phyloP scores from a whole-genome alignment of 2,888 invertebrate species.

The Nomada ruficornis region DNA sequence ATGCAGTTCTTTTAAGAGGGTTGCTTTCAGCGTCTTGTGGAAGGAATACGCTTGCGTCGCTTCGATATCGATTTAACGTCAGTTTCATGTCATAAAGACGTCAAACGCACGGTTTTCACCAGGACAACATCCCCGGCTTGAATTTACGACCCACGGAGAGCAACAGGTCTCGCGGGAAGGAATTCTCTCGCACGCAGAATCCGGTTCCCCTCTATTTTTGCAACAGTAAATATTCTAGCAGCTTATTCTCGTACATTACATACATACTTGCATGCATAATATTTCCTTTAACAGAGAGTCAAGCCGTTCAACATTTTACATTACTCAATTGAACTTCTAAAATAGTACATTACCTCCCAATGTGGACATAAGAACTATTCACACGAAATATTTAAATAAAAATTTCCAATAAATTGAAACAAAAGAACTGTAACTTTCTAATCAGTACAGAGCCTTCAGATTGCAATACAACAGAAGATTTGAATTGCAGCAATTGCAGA shows the following conservation, averaged over 20 bases:
- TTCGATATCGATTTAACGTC: conserved; percentile 83
- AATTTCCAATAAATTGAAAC: neutral
- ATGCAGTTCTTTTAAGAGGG: neutral
- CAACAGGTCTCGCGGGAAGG: conserved; percentile 79
- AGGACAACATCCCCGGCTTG: conserved; percentile 83
- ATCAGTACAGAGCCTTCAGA: neutral
- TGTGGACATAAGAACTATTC: neutral
- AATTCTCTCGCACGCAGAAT: conserved; percentile 51
- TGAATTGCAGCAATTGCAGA: no score
- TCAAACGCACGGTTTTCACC: conserved; percentile 84
- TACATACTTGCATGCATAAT: neutral
- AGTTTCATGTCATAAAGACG: conserved; percentile 83
- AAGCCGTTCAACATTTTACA: neutral
- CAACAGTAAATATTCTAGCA: neutral
- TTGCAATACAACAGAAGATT: neutral
- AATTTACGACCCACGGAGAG: conserved; percentile 81
- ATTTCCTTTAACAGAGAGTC: neutral
- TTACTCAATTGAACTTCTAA: neutral
- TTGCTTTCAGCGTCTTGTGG: no score
- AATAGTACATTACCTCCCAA: neutral
- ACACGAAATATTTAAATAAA: neutral
- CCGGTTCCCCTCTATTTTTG: conserved; percentile 28
- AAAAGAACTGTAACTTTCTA: neutral
- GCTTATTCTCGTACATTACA: neutral
- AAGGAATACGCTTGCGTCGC: conserved; percentile 41